Percentiles rank a stretch among this genome's conserved stretches.
Conservation (phyloP, 2,797 vertebrate genomes). For the Molossus molossus region DNA sequence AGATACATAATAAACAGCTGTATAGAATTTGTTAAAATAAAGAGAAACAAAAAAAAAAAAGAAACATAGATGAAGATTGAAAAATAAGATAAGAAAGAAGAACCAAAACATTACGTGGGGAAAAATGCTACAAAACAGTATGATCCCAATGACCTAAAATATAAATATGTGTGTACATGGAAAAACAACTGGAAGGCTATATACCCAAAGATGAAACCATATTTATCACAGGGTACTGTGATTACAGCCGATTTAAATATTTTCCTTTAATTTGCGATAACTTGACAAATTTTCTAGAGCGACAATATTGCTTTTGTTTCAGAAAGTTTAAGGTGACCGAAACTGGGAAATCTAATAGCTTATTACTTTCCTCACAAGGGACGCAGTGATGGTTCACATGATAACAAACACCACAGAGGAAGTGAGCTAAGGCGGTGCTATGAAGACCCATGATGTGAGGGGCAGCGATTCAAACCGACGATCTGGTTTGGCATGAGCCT, state of each 20-base stretch:
- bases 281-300: constrained; percentile 15
- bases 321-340: neutral
- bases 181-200: constrained; percentile 54
- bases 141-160: constrained; percentile 16
- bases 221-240: constrained; percentile 25
- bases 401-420: neutral
- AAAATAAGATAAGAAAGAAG: constrained; percentile 42
- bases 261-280: constrained; percentile 47
- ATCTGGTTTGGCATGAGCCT: neutral
- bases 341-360: constrained; percentile 9
- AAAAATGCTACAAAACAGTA: neutral
- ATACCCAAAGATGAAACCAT: neutral
- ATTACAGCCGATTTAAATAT: constrained; percentile 55
- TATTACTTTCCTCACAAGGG: neutral
- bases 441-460: neutral
- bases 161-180: neutral
- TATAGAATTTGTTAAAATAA: neutral
- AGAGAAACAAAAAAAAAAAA: constrained; percentile 18
- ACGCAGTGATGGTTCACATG: neutral
- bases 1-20: constrained; percentile 6
- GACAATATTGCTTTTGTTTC: constrained; percentile 47
- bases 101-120: neutral
- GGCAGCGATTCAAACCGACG: neutral
- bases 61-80: neutral
- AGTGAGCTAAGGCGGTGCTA: neutral